Base-by-base conservation (phyloP, 2,113 vertebrate genomes). In the Prunella fulvescens region DNA sequence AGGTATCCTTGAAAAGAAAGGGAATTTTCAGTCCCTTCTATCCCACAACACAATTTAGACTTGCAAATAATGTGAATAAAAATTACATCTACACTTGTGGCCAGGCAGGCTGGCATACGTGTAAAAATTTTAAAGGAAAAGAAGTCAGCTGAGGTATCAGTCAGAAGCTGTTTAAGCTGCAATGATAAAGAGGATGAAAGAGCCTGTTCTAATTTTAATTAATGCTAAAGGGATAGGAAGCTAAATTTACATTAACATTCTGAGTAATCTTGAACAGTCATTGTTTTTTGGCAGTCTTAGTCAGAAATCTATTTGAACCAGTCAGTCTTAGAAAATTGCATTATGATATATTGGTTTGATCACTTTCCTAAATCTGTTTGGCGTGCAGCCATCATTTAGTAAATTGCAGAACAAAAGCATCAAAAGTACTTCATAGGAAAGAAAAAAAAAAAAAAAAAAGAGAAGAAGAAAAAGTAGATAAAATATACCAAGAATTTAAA, bases 121-220 rank as follows among this genome's bases (percentile, higher is more conserved):
- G 39, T 74, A 81, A 86, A 80, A 86, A 11, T 69, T 91, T 50
- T 6, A 33, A 92, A 78, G 58, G 33, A 83, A 76, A 85, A 81
- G 74, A 82, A 92, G 31, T 84, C 53, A 94, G n/a, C 39, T 45
- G 67, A 88, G 25, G n/a, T 88, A 40, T 81, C 86, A 81, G 50
- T 92, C 56, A 86, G 56, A 90, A 92, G 53, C 22, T 92, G 25
- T 83, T 94, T 40, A 78, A 71, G 8, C 28, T 79, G 14, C 48
- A 81, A 70, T 48, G 71, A 77, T 86, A 50, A 86, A 88, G 65
- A 90, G n/a, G 25, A 72, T 78, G 35, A 74, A 76, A 79, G 14
- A 76, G 22, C 54, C 62, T 92, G 50, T 56, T 95, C 39, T 93
- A 57, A 86, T 82, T 93, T 96, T 94, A 97, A 97, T 93, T 93